These are phyloP conservation scores for Apostichopus parvimensis DNA, from an alignment of 35 echinoderm and acorn worm genomes.

Conservation along the genomic window DNA sequence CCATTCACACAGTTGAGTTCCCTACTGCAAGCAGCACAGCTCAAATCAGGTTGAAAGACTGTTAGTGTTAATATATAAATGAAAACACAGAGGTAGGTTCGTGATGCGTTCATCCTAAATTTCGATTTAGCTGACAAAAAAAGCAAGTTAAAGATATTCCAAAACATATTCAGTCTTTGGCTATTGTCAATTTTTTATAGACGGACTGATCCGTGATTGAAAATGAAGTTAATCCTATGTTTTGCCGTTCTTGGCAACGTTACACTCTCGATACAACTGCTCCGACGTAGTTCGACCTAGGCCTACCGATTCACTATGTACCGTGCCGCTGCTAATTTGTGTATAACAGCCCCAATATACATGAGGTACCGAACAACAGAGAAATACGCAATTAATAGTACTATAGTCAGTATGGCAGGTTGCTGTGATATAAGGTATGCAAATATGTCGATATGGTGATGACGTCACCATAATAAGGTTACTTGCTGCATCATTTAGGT, in stretches of 20 bases:
- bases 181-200: not conserved
- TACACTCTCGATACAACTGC: not conserved
- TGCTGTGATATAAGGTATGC: too few species aligned
- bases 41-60: conserved; percentile 22
- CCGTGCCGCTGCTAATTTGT: not conserved
- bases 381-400: too few species aligned
- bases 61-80: conserved; percentile 20
- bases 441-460: too few species aligned
- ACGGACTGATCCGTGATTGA: not conserved
- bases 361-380: not conserved
- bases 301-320: not conserved
- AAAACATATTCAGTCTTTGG: not conserved
- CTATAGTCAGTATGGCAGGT: too few species aligned
- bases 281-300: not conserved
- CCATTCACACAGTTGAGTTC: conserved; percentile 16
- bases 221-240: not conserved
- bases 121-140: conserved; percentile 52
- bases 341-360: not conserved
- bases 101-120: conserved; percentile 30
- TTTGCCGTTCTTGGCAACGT: not conserved
- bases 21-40: conserved; percentile 9
- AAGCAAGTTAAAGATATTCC: conserved; percentile 10
- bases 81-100: not conserved
- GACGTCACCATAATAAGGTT: too few species aligned
- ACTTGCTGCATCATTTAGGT: too few species aligned